These are phyloP conservation scores for Blennius ocellaris DNA, from an alignment of 2,113 vertebrate species.

Conservation along the genomic window DNA sequence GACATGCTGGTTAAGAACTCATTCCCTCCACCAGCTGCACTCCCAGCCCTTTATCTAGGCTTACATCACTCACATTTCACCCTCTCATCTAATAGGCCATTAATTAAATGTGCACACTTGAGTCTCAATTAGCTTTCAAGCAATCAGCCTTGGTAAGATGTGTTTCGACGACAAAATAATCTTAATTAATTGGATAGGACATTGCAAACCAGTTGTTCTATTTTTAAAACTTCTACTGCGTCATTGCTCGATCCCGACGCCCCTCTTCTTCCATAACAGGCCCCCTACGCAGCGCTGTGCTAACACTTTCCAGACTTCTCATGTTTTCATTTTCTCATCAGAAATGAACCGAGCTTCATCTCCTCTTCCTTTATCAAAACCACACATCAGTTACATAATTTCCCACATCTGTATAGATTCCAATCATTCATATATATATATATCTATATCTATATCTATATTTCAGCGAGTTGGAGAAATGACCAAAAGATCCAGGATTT, in stretches of 20 bases:
- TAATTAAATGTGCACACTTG: constrained; percentile 5
- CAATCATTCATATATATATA: too few relatives aligned
- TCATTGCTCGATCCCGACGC: not conserved
- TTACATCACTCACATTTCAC: constrained; percentile 4
- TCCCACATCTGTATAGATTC: not conserved
- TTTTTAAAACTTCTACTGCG: not conserved
- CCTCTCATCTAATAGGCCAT: constrained; percentile 6
- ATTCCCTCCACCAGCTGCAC: constrained; percentile 21
- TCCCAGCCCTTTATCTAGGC: constrained; percentile 12
- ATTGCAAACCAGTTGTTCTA: not conserved
- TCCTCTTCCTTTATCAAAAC: constrained; percentile 14
- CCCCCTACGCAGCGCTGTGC: too few relatives aligned
- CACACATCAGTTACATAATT: not conserved
- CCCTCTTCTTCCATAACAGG: not conserved
- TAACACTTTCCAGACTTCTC: constrained; percentile 10
- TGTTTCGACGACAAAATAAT: not conserved
- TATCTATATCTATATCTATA: too few relatives aligned
- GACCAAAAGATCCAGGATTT: constrained; percentile 5
- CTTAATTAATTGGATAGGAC: not conserved
- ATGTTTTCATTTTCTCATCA: constrained; percentile 5
- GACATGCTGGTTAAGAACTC: constrained; percentile 28
- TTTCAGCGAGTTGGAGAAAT: constrained; percentile 11
- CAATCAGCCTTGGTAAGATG: not conserved
- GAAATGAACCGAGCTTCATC: constrained; percentile 11
- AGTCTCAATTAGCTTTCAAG: not conserved